Base-by-base conservation (phyloP, 2,888 invertebrate genomes). In the Eristalis tenax region DNA sequence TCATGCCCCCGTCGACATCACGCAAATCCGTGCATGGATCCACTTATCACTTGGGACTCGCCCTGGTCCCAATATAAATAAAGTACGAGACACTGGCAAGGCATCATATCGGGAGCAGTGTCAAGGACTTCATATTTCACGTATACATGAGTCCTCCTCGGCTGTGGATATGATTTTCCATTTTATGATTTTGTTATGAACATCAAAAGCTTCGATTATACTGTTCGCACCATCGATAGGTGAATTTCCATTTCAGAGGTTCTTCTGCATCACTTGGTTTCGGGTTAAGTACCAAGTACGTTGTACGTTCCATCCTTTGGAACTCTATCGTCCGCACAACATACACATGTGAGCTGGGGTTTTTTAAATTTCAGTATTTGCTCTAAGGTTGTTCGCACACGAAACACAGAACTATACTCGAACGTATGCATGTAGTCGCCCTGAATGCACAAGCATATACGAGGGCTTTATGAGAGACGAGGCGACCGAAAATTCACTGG, bases 101-200 rank as follows among this genome's bases (percentile, higher is more conserved):
- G 10, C 28, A 10, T 6, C 13, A 5, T 8, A 64, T 56, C 15
- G 50, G 28, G 38, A 26, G 23, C 13, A 28, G 2, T n/a, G 11
- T 28, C 57, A 57, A 43, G 28, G 61, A 15, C 43, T 77, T 22
- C 66, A 40, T 43, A n/a, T 22, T 40, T 32, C 22, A 61, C 32
- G 28, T 64, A 50, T 59, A 70, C 63, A 32, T 32, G 32, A 8
- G 5, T 8, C 50, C 77, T 26, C 26, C 5, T n/a, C 28, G 38
- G 18, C 22, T 82, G 82, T 28, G 74, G 74, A 78, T 86, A 69
- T 82, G 82, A 86, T 86, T 86, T 82, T 70, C 77, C 74, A 82
- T 82, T 86, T 86, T 82, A 86, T 86, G 86, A 82, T 82, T 86
- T 86, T 61, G 81, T 85, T 85, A 81, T 81, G 81, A 85, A 81